Evolutionary conservation across 2,888 invertebrate genomes (phyloP).

Genomic region (Seira sanloemensis): DNA sequence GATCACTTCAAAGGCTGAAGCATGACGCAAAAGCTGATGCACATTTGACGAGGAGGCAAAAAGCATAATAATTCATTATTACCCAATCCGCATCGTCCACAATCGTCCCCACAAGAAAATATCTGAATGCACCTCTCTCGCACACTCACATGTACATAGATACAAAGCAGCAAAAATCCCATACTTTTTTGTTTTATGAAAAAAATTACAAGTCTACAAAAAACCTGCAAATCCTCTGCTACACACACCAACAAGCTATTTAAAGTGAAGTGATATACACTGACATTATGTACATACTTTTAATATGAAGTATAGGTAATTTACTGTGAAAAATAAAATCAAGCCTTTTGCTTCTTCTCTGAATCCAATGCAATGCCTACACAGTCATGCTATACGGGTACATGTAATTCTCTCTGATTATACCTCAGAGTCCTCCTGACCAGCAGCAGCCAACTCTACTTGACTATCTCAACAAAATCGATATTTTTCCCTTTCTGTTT

Average conservation of each 20-base stretch:
- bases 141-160: too few species aligned
- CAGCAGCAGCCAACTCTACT: too few species aligned
- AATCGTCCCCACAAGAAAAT: neutral
- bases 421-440: neutral
- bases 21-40: neutral
- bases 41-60: neutral
- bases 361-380: neutral
- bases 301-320: neutral
- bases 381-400: too few species aligned
- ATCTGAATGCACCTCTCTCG: too few species aligned
- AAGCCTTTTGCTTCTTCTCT: neutral
- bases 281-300: neutral
- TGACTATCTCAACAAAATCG: conserved; percentile 64
- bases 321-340: neutral
- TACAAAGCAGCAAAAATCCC: too few species aligned
- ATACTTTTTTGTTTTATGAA: neutral
- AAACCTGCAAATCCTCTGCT: too few species aligned
- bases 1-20: neutral
- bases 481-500: conserved; percentile 55
- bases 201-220: too few species aligned
- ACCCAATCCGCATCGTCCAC: neutral
- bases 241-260: neutral
- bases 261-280: too few species aligned
- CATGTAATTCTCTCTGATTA: neutral
- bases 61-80: neutral